phyloP scores from a whole-genome alignment of 1,140 invertebrate species.

The Myzus persicae region DNA sequence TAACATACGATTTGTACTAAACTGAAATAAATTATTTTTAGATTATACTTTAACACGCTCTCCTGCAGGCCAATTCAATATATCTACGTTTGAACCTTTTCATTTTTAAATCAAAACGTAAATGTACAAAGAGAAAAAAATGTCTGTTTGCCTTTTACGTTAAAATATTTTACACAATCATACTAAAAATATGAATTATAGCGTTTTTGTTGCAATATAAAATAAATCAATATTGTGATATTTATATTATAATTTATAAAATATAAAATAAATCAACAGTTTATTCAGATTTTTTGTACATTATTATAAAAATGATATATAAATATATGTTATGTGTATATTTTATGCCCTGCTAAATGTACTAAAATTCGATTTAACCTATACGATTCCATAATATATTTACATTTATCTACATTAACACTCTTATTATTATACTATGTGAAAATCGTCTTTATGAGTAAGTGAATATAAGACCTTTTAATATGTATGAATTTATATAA shows the following conservation, averaged over 20 bases:
- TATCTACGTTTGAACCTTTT: not conserved
- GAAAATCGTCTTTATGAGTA: not conserved
- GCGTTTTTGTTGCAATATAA: conserved; percentile 10
- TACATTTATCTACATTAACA: not conserved
- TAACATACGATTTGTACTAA: not conserved
- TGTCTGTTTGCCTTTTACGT: not conserved
- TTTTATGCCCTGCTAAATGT: not conserved
- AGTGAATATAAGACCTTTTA: not conserved
- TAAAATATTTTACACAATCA: not conserved
- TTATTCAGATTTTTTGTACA: not conserved
- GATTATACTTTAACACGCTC: not conserved
- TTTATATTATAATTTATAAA: conserved; percentile 5
- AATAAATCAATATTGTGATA: conserved; percentile 18
- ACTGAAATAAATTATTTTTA: conserved; percentile 20
- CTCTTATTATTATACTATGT: not conserved
- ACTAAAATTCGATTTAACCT: not conserved
- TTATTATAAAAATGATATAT: conserved; percentile 1
- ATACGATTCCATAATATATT: no score
- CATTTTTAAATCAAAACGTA: not conserved
- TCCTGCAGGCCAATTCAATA: not conserved
- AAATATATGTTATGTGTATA: not conserved
- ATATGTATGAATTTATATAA: not conserved
- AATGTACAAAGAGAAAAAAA: not conserved
- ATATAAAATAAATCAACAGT: conserved; percentile 1
- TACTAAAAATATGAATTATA: conserved; percentile 7